A percentile compares a stretch with the other conserved stretches of the same genome.
These are phyloP conservation scores for Cynaeus angustus DNA, from an alignment of 2,888 invertebrate genomes.

Conservation along the genomic window DNA sequence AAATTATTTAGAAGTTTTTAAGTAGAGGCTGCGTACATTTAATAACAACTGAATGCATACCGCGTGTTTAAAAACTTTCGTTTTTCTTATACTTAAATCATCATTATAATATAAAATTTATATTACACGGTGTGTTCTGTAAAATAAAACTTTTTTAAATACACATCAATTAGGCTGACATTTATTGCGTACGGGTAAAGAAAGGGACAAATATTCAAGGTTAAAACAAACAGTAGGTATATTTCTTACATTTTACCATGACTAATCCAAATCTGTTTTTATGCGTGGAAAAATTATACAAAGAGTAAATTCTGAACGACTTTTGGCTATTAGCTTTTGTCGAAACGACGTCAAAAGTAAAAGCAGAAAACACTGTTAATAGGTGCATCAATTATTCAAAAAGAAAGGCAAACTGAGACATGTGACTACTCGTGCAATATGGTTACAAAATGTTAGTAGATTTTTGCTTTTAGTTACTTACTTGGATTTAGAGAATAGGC, in stretches of 20 bases:
- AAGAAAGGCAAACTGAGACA: neutral
- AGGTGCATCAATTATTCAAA: neutral
- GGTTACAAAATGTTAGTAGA: neutral
- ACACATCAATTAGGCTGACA: too few relatives aligned
- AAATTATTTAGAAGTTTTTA: too few relatives aligned
- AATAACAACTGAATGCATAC: too few relatives aligned
- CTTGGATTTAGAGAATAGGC: conserved; percentile 88
- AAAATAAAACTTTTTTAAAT: too few relatives aligned
- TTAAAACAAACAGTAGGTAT: neutral
- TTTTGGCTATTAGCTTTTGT: conserved; percentile 21
- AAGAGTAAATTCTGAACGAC: neutral
- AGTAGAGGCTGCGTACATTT: too few relatives aligned
- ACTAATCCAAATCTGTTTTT: neutral
- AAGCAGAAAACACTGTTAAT: conserved; percentile 30
- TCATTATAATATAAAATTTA: too few relatives aligned
- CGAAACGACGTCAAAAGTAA: conserved; percentile 25
- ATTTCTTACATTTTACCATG: neutral
- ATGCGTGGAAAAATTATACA: neutral
- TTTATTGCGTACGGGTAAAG: too few relatives aligned
- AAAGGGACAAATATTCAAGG: too few relatives aligned
- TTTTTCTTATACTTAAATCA: too few relatives aligned
- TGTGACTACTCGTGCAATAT: conserved; percentile 2
- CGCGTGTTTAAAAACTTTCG: too few relatives aligned
- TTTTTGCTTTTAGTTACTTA: conserved; percentile 71
- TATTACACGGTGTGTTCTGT: too few relatives aligned